These are phyloP conservation scores for Tubiluchus corallicola DNA, from an alignment of 2,888 invertebrate species.

Conservation along the genomic window DNA sequence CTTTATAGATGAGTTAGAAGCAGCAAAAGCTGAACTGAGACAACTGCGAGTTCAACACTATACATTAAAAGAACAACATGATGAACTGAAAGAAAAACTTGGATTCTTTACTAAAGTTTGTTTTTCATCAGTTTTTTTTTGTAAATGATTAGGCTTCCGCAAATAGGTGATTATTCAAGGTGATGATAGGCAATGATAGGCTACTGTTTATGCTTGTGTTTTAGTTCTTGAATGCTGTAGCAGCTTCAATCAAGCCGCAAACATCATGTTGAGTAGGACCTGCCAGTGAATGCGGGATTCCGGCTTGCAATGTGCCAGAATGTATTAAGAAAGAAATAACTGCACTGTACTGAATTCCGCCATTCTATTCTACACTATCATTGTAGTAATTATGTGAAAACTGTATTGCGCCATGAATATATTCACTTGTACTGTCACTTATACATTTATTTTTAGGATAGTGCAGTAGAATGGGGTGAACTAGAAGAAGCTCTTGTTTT, in stretches of 20 bases:
- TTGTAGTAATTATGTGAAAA: neutral
- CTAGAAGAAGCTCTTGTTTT: slow-evolving; percentile 29
- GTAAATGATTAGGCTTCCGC: no score
- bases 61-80: slow-evolving; percentile 26
- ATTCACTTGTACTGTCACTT: neutral
- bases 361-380: neutral
- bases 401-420: neutral
- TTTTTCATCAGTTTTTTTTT: no score
- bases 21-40: slow-evolving; percentile 22
- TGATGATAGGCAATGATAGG: no score
- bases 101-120: slow-evolving; percentile 30
- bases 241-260: no score
- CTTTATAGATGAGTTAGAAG: slow-evolving; percentile 21
- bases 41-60: slow-evolving; percentile 24
- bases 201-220: no score
- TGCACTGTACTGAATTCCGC: neutral
- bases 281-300: no score
- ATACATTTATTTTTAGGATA: slow-evolving; percentile 20
- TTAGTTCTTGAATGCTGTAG: no score
- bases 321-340: slow-evolving; percentile 8
- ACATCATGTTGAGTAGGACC: no score
- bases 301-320: no score
- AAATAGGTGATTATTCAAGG: no score
- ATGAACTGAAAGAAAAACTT: slow-evolving; percentile 29
- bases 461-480: slow-evolving; percentile 27